Evolutionary conservation across 2,797 vertebrate genomes (phyloP).

Genomic region (Kryptopterus vitreolus): DNA sequence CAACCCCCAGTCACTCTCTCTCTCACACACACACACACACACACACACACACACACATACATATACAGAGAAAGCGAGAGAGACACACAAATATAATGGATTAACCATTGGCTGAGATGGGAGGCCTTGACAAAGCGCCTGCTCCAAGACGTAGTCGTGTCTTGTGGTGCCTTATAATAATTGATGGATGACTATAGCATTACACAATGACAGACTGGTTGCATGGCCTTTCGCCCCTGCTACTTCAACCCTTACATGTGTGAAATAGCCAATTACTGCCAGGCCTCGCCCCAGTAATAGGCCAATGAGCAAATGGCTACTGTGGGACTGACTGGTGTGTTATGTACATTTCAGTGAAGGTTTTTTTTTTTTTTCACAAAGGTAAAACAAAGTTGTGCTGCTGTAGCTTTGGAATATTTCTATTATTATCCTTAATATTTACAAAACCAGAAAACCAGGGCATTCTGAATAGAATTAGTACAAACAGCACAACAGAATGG

Average conservation of each 20-base stretch:
- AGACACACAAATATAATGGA: conserved; percentile 63
- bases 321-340: conserved; percentile 70
- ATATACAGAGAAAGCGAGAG: too few species aligned
- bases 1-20: conserved; percentile 33
- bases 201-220: conserved; percentile 87
- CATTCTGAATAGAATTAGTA: too few species aligned
- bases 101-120: conserved; percentile 66
- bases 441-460: too few species aligned
- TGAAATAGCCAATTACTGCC: conserved; percentile 98
- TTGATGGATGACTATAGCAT: conserved; percentile 87
- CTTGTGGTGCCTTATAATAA: conserved; percentile 87
- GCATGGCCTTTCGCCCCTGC: conserved; percentile 93
- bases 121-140: conserved; percentile 77
- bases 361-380: conserved; percentile 58
- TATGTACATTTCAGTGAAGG: conserved; percentile 40
- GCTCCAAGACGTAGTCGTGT: conserved; percentile 76
- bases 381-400: conserved; percentile 86
- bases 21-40: conserved; percentile 26
- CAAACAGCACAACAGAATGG: too few species aligned
- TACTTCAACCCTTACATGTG: conserved; percentile 93
- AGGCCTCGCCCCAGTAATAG: conserved; percentile 89
- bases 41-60: conserved; percentile 24
- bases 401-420: conserved; percentile 64
- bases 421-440: too few species aligned
- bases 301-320: conserved; percentile 92